phyloP scores from a whole-genome alignment of 2,888 invertebrate genomes.

The Teleogryllus oceanicus region DNA sequence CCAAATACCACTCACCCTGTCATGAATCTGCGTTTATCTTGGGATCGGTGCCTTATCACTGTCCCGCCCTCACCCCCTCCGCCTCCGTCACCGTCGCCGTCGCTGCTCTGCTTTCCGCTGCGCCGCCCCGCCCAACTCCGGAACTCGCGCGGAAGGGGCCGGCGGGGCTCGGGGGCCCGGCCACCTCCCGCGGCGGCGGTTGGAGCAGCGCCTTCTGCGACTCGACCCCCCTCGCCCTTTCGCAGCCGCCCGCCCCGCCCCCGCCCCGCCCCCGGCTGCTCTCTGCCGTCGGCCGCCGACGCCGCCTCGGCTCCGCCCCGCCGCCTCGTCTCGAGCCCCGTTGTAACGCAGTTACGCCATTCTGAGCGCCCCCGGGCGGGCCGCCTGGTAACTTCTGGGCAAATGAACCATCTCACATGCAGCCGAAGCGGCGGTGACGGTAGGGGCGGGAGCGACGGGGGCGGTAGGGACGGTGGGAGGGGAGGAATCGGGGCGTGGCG shows the following conservation, averaged over 20 bases:
- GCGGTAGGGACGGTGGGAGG: not conserved
- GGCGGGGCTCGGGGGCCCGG: no score
- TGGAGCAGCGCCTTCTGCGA: not conserved
- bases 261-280: not conserved
- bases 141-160: no score
- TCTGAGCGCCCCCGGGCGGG: not conserved
- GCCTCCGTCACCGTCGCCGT: no score
- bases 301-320: not conserved
- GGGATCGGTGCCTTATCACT: no score
- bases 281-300: no score
- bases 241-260: not conserved
- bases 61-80: no score
- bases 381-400: not conserved
- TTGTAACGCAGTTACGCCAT: not conserved
- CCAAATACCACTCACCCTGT: no score
- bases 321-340: not conserved
- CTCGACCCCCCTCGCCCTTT: not conserved
- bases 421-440: not conserved
- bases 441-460: not conserved
- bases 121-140: no score
- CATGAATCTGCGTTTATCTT: no score
- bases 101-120: no score
- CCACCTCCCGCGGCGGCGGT: no score
- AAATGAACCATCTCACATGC: slow-evolving; percentile 18
- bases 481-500: no score